Base-by-base conservation (phyloP, 1,140 invertebrate species). In the Homarus americanus region DNA sequence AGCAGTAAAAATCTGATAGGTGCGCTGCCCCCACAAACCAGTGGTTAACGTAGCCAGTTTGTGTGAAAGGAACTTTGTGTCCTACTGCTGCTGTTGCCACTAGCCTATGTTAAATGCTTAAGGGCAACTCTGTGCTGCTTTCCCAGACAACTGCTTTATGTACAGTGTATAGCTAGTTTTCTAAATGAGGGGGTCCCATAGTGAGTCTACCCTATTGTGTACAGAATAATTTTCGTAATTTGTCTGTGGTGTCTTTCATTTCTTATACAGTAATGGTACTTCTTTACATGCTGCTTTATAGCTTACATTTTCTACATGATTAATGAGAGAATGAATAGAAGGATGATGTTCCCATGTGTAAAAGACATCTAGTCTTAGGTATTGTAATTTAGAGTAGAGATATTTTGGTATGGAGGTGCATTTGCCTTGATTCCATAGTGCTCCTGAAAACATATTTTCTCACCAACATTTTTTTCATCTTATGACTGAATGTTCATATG, bases 281-380 rank as follows among this genome's bases (percentile, higher is more conserved):
- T 90, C 40, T 90, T 90, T 80, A 83, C 66, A 90, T 86, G 79
- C 79, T 90, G 80, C 79, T 76, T 90, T 80, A 90, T 82, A 90
- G 80, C 80, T 90, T 82, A 73, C 36, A 72, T 58, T 82, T 90
- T 90, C 80, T 90, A 90, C 80, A 58, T 83, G 36, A 82, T 53
- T 44, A 73, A 34, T 72, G 79, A 82, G 66, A 66, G 63, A 36
- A 82, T 58, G 28, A 63, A 76, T 28, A 75, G 66, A 66, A 53
- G 79, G 69, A 15, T 44, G n/a, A 58, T 75, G 36, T 32, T 53
- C 49, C 69, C 24, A 34, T 36, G 69, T 83, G 66, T 90, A 83
- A 90, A 90, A 90, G 87, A 90, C 87, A 90, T 90, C 87, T 90
- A 90, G 87, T 90, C 87, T 90, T 90, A 90, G 87, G 38, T 82